These are phyloP conservation scores for Rhinichthys klamathensis DNA, from an alignment of 2,113 vertebrate genomes.

Conservation along the genomic window DNA sequence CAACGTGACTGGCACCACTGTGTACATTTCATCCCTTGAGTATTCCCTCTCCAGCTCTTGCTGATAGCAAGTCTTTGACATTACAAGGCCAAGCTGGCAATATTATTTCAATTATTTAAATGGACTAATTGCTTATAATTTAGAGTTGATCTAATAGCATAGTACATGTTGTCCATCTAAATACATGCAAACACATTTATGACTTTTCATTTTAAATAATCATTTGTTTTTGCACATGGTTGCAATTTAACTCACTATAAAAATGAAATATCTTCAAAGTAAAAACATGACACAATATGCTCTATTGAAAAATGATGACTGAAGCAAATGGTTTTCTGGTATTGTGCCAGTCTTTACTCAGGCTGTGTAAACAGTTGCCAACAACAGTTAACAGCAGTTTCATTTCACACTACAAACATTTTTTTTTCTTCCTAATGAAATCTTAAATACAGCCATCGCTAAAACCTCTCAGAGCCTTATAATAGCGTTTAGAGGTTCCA, in stretches of 20 bases:
- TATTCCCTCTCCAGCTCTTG: neutral
- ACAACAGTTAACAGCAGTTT: constrained; percentile 33
- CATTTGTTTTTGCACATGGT: constrained; percentile 53
- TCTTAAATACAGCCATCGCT: constrained; percentile 21
- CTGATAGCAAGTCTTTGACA: constrained; percentile 27
- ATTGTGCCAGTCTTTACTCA: constrained; percentile 20
- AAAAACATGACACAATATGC: constrained; percentile 23
- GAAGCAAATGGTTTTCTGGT: constrained; percentile 36
- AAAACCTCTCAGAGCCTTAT: neutral
- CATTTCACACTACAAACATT: constrained; percentile 9
- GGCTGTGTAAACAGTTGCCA: constrained; percentile 27
- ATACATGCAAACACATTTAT: neutral
- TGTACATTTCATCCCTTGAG: constrained; percentile 36
- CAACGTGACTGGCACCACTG: constrained; percentile 14
- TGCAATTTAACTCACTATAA: constrained; percentile 55
- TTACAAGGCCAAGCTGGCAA: constrained; percentile 7
- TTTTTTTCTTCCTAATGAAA: constrained; percentile 9
- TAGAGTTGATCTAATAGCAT: neutral
- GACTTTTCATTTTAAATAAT: neutral
- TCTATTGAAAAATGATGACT: constrained; percentile 25
- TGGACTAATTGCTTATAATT: neutral
- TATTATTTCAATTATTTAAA: constrained; percentile 13
- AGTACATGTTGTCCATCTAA: neutral
- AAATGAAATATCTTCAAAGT: constrained; percentile 37
- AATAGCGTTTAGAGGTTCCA: constrained; percentile 12